Base-by-base conservation (phyloP, 2,797 vertebrate species). In the Lindbergichthys nudifrons region DNA sequence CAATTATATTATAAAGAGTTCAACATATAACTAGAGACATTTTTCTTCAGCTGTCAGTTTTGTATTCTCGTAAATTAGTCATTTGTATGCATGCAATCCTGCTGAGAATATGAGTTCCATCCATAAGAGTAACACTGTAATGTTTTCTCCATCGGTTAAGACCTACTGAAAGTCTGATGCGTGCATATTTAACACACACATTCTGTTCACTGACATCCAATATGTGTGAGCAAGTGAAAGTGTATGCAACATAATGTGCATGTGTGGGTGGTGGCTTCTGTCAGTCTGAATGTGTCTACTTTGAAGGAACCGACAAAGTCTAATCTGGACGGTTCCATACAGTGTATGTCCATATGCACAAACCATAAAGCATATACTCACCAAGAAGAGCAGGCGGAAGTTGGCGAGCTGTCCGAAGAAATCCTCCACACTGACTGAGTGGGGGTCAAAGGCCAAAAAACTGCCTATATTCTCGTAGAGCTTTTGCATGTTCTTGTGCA, bases 401-500 rank as follows among this genome's bases (percentile, higher is more conserved):
- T 93, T 96, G 88, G 93, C 95, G 73, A 99, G 91, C 62, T 99
- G 95, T 0, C 96, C 96, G 18, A 99, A 99, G 93, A 99, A 99
- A 71, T 99, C 97, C 85, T 99, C 98, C 63, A 97, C 93, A 47
- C 91, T 95, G 88, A 98, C 81, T 2, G 90, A 75, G 84, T 97
- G 97, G 5, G 97, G 93, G 87, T 99, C 97, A 66, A 99, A 99
- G 85, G 95, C 94, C n/a, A 96, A 98, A 77, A 94, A 99, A 63
- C 96, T 97, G 79, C 98, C 98, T 52, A 98, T 84, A 83, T 84
- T 96, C 79, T 98, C 97, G 41, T 97, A 99, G 4, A 98, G 89
- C 75, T 99, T 99, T 10, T 93, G 94, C 98, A 99, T 99, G 92
- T 98, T 98, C 92, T 96, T 98, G 90, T 98, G 95, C 97, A 98